Conservation (phyloP, 2,888 invertebrate species). For the Orthonevra nobilis region DNA sequence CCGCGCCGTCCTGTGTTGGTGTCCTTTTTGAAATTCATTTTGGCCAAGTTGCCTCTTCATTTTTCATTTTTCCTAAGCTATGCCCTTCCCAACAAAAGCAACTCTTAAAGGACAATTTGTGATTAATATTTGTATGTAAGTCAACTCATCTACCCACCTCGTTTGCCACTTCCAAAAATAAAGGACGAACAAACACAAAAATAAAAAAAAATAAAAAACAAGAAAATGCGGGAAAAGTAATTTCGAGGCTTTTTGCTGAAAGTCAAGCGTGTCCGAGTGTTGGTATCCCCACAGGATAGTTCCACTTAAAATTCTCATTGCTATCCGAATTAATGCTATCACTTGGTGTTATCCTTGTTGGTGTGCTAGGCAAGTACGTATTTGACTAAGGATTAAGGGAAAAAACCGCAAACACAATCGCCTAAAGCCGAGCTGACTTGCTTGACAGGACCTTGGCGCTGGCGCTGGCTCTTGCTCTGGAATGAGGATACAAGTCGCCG, state of each 20-base stretch:
- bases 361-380: slow-evolving; percentile 48
- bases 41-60: slow-evolving; percentile 36
- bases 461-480: not conserved
- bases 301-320: slow-evolving; percentile 60
- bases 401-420: slow-evolving; percentile 60
- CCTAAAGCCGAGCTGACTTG: slow-evolving; percentile 52
- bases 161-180: not conserved
- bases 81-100: slow-evolving; percentile 28
- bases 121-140: slow-evolving; percentile 66
- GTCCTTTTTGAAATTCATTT: slow-evolving; percentile 41
- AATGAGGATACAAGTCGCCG: slow-evolving; percentile 24
- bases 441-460: slow-evolving; percentile 40
- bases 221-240: slow-evolving; percentile 32
- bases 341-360: slow-evolving; percentile 63
- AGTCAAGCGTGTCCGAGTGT: slow-evolving; percentile 28
- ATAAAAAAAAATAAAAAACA: not conserved
- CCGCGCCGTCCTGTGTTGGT: not conserved
- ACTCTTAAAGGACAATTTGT: slow-evolving; percentile 65
- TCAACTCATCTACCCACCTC: not conserved
- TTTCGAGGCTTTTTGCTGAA: slow-evolving; percentile 53
- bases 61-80: slow-evolving; percentile 37
- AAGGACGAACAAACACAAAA: too few species aligned
- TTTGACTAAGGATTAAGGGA: slow-evolving; percentile 50
- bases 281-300: slow-evolving; percentile 4
- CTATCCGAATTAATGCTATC: slow-evolving; percentile 65